Base-by-base conservation (phyloP, 1,140 invertebrate species). In the Plutomurus gul region DNA sequence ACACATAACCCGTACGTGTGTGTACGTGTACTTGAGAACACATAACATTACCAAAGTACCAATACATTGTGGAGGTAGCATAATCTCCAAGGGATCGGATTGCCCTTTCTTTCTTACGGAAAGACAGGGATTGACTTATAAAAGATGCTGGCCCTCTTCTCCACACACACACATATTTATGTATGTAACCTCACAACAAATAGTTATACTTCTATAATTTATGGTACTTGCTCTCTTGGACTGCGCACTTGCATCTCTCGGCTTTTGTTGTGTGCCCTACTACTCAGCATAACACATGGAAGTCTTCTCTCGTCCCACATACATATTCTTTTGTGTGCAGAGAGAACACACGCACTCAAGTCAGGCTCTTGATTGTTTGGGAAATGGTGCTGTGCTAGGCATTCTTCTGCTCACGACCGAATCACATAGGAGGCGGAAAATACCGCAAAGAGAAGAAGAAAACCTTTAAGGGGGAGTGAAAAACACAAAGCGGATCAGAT, bases 401-500 rank as follows among this genome's bases (percentile, higher is more conserved):
- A 22, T 22, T 51, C 47, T 22, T 5, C 18, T 20, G 47, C 25
- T 18, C 25, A 51, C 25, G 30, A 18, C 30, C 36, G 30, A 65
- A 33, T 33, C 27, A 65, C 30, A 27, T 65, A 30, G 27, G 56
- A 65, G 27, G 56, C 56, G 56, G 56, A 65, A 65, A 65, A 65
- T 25, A 65, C 56, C 56, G 56, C 56, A 65, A 65, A 65, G n/a
- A n/a, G n/a, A n/a, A n/a, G 39, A 8, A 43, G 56, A 30, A 65
- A 65, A 65, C 56, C 56, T 27, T 65, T 27, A 27, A 65, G n/a
- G 39, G 56, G 22, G 56, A 65, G 56, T 18, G 27, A 65, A 65
- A 36, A 36, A 65, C 56, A 65, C 0, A 51, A 30, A 65, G 27
- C 56, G 56, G 56, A 65, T 65, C 56, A 33, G 56, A 65, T 36